A percentile compares a stretch with the other conserved stretches of the same genome.
Evolutionary conservation across 2,888 invertebrate genomes (phyloP).

Genomic region (Hirtodrosophila cameraria): DNA sequence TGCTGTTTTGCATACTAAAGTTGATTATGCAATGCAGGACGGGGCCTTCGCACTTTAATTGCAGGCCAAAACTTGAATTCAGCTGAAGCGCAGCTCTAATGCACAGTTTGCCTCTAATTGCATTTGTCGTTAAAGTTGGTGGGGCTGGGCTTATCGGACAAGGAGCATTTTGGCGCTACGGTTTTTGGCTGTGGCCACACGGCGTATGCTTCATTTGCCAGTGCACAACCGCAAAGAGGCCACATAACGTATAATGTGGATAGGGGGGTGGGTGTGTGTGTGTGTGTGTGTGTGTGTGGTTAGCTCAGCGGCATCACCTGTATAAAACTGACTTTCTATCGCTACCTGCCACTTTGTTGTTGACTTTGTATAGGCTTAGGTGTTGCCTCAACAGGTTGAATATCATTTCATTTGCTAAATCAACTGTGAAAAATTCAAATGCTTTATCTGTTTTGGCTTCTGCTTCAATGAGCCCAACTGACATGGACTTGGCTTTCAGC

Average conservation of each 20-base stretch:
- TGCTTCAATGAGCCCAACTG: constrained; percentile 45
- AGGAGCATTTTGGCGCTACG: not conserved
- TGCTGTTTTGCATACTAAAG: no score
- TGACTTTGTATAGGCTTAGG: constrained; percentile 30
- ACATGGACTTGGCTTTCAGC: no score
- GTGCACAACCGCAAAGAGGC: not conserved
- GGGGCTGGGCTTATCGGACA: constrained; percentile 18
- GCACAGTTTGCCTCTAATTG: constrained; percentile 43
- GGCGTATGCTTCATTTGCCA: constrained; percentile 52
- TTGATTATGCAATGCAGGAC: no score
- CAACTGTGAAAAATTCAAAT: constrained; percentile 62
- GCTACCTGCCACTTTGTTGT: constrained; percentile 1
- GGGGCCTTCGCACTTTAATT: no score
- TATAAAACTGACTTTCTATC: constrained; percentile 1
- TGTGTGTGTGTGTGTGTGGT: no score
- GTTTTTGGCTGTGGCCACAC: constrained; percentile 26
- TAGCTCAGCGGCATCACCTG: no score
- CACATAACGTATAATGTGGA: constrained; percentile 1
- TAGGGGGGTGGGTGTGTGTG: no score
- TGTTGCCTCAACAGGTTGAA: constrained; percentile 45
- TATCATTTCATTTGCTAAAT: constrained; percentile 48
- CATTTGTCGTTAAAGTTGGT: constrained; percentile 40
- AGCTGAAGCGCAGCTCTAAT: constrained; percentile 28
- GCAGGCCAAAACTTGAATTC: no score
- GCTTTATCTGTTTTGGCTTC: constrained; percentile 57